phyloP scores from a whole-genome alignment of 2,113 vertebrate species.

The Clarias macrocephalus region DNA sequence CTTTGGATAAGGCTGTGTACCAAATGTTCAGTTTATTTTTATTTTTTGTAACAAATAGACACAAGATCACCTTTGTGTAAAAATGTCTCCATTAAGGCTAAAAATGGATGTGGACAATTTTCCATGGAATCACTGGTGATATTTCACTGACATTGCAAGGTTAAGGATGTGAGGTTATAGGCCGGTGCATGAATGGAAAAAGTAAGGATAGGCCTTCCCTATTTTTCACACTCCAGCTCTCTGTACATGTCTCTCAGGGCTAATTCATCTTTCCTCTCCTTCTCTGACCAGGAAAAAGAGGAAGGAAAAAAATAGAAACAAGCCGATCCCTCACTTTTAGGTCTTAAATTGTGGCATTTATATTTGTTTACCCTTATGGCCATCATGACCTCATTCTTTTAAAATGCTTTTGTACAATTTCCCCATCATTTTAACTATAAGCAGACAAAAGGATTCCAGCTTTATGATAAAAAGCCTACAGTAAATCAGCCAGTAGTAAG shows the following conservation, averaged over 20 bases:
- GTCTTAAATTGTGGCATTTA: constrained; percentile 33
- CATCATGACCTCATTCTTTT: constrained; percentile 31
- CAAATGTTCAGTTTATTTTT: constrained; percentile 49
- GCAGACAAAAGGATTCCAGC: constrained; percentile 9
- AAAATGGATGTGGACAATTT: not conserved
- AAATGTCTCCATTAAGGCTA: not conserved
- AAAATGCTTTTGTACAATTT: constrained; percentile 17
- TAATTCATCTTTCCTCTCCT: not conserved
- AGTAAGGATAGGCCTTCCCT: not conserved
- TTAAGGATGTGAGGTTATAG: not conserved
- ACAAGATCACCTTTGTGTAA: not conserved
- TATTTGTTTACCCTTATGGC: constrained; percentile 28
- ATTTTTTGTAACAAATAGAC: not conserved
- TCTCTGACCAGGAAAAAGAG: not conserved
- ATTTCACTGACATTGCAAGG: not conserved
- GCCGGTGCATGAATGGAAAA: not conserved
- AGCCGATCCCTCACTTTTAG: not conserved
- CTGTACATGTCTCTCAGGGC: constrained; percentile 2
- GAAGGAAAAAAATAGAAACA: not conserved
- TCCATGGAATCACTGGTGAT: constrained; percentile 6
- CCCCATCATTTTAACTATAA: not conserved
- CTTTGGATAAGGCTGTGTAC: no score
- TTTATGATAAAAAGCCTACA: constrained; percentile 15
- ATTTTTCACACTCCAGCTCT: constrained; percentile 33
- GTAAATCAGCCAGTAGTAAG: not conserved